A percentile compares a stretch with the other conserved stretches of the same genome.
Evolutionary conservation across 2,888 invertebrate genomes (phyloP).

Genomic region (Entomobrya multifasciata): DNA sequence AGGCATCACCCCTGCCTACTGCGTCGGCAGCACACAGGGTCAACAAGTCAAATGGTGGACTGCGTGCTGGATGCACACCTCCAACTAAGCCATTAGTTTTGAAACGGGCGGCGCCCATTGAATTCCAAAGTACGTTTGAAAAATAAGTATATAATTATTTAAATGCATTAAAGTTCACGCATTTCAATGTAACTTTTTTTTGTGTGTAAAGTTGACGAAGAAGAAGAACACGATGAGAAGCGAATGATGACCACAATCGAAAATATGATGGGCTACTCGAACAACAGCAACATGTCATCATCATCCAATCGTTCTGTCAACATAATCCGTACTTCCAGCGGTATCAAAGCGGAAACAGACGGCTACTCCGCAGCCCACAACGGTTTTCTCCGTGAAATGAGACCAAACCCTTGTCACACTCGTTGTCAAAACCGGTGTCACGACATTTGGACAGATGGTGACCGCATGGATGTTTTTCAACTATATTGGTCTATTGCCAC

Average conservation of each 20-base stretch:
- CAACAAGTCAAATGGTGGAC: background rate
- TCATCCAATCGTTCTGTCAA: conserved; percentile 63
- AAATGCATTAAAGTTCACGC: too few relatives aligned
- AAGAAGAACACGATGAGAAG: conserved; percentile 52
- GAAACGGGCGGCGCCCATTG: conserved; percentile 58
- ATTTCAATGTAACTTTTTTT: too few relatives aligned
- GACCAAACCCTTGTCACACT: conserved; percentile 74
- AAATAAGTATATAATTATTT: too few relatives aligned
- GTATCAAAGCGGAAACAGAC: conserved; percentile 68
- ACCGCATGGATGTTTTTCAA: conserved; percentile 75
- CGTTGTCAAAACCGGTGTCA: conserved; percentile 74
- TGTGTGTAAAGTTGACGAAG: conserved; percentile 41
- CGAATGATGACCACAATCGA: conserved; percentile 63
- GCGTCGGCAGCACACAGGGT: conserved; percentile 42
- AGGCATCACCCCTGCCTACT: conserved; percentile 47
- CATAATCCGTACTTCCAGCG: conserved; percentile 27
- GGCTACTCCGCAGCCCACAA: conserved; percentile 69
- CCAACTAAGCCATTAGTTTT: conserved; percentile 58
- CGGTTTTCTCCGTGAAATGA: conserved; percentile 71
- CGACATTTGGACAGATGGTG: conserved; percentile 73
- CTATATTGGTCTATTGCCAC: conserved; percentile 71
- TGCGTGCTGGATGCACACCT: conserved; percentile 62
- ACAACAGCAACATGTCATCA: conserved; percentile 9
- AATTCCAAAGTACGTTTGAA: too few relatives aligned
- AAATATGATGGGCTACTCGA: conserved; percentile 58